Conservation (phyloP, 2,113 vertebrate genomes). For the Lichenostomus cassidix region DNA sequence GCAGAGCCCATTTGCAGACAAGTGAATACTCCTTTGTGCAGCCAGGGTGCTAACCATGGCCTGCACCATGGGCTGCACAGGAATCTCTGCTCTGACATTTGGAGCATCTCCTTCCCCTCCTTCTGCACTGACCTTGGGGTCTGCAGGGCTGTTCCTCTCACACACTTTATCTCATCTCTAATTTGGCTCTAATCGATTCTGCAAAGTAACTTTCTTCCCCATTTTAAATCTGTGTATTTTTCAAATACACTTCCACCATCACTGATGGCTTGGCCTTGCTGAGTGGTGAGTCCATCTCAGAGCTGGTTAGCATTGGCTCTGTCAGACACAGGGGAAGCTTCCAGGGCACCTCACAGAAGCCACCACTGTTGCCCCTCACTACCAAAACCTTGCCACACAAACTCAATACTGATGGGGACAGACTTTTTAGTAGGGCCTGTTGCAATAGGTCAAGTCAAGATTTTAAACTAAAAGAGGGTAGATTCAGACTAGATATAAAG, state of each 20-base stretch:
- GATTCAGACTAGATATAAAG: background rate
- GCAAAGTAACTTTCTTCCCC: background rate
- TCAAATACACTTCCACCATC: background rate
- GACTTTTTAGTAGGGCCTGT: background rate
- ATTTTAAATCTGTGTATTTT: too few relatives aligned
- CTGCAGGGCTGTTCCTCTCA: background rate
- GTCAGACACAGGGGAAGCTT: background rate
- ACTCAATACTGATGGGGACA: background rate
- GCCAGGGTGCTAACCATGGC: background rate
- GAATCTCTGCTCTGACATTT: background rate
- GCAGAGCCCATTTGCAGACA: background rate
- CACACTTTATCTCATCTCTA: background rate
- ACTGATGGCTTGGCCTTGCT: background rate
- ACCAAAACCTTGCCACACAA: background rate
- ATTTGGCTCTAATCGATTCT: background rate
- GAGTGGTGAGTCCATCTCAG: rapidly evolving
- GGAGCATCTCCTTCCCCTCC: background rate
- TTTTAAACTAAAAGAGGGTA: background rate
- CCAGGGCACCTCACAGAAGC: background rate
- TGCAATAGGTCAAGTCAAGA: background rate
- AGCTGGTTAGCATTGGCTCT: background rate
- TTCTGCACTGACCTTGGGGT: background rate
- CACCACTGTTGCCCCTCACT: background rate
- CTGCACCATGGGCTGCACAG: background rate
- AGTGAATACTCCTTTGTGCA: background rate